Evolutionary conservation across 1,140 invertebrate species (phyloP).

Genomic region (Brachionus angularis): DNA sequence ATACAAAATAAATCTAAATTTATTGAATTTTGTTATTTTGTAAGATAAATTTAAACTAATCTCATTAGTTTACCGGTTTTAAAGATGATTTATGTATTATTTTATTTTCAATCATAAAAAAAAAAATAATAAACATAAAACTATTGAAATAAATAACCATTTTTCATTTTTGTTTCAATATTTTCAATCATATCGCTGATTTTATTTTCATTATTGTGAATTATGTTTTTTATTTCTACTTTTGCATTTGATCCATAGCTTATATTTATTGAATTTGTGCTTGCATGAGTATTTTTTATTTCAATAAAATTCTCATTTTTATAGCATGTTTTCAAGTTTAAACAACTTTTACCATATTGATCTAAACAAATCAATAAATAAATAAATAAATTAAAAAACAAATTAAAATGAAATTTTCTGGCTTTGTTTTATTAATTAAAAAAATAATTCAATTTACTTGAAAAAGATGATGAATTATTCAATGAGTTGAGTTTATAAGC

Average conservation of each 20-base stretch:
- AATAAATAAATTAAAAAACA: neutral
- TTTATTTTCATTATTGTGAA: constrained; percentile 26
- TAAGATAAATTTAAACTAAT: too few species aligned
- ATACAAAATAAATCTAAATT: too few species aligned
- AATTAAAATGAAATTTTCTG: too few species aligned
- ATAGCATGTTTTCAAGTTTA: constrained; percentile 19
- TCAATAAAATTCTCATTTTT: constrained; percentile 6
- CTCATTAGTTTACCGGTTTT: too few species aligned
- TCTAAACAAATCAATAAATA: neutral
- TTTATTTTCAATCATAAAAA: too few species aligned
- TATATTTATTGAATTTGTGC: neutral
- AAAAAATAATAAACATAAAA: too few species aligned
- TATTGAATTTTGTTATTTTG: too few species aligned
- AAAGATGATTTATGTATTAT: too few species aligned
- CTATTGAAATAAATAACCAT: too few species aligned
- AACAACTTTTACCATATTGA: constrained; percentile 3
- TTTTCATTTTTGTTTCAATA: constrained; percentile 33
- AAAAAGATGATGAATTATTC: neutral
- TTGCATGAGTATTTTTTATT: constrained; percentile 1
- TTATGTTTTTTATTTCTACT: constrained; percentile 11
- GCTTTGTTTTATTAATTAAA: too few species aligned
- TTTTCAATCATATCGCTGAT: constrained; percentile 33
- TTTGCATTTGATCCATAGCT: constrained; percentile 15
- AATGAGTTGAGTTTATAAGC: constrained; percentile 16
- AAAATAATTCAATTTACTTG: neutral